Conservation (phyloP, 2,888 invertebrate species). For the Acanthosepion pharaonis region DNA sequence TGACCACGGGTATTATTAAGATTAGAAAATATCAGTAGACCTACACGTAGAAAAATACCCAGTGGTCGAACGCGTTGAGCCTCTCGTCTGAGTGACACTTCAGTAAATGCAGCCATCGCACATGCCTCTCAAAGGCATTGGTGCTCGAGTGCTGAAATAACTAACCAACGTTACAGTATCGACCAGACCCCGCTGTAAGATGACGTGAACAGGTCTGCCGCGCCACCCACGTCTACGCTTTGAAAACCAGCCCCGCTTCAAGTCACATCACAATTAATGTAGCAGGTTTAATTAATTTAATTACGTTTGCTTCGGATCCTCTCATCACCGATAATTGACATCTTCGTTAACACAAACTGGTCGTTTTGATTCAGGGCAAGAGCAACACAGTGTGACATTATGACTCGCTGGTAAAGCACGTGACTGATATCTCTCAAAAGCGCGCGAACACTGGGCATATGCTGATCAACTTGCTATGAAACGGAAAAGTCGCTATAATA, state of each 20-base stretch:
- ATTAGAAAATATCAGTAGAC: too few relatives aligned
- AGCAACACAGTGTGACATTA: not conserved
- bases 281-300: conserved; percentile 9
- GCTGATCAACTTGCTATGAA: not conserved
- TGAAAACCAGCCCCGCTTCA: not conserved
- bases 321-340: not conserved
- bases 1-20: too few relatives aligned
- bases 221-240: not conserved
- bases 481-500: too few relatives aligned
- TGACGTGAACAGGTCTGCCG: not conserved
- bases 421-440: not conserved
- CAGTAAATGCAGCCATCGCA: too few relatives aligned
- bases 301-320: not conserved
- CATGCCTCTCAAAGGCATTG: not conserved
- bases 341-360: conserved; percentile 33
- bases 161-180: not conserved
- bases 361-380: not conserved
- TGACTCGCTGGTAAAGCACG: not conserved
- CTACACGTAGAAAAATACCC: too few relatives aligned
- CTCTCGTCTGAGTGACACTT: too few relatives aligned
- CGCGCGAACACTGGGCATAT: not conserved
- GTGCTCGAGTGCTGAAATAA: not conserved
- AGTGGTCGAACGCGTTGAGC: too few relatives aligned
- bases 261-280: not conserved
- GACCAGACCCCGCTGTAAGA: not conserved